Evolutionary conservation across 2,888 invertebrate genomes (phyloP), one percentile per base, ranked within the genome.

Genomic region (Scrobipalpa atriplicella): DNA sequence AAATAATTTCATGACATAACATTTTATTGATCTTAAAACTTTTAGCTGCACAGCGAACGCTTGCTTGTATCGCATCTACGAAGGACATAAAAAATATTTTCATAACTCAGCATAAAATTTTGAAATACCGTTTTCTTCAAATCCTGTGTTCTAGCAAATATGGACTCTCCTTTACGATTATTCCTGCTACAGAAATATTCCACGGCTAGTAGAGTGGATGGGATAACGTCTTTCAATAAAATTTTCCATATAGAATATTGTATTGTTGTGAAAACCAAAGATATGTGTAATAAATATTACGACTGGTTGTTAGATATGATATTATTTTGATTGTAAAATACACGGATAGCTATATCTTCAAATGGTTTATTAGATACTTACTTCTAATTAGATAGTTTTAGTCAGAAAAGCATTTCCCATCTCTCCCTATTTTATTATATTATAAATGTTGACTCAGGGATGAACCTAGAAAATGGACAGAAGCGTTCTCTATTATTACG

Each of bases 151-250:
- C 8, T 21, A 0, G 10, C 38, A 16, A 29, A 38, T 58, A n/a
- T 58, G 8, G 38, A 58, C 29, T 38, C 38, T 5, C 58, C 58
- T 58, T 58, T 58, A 58, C 18, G 38, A n/a, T 58, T 58, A 58
- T 58, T 2, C 16, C 38, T 36, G 13, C 58, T 38, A 36, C 58
- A 58, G 38, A 71, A 70, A 71, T 73, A 72, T 68, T 68, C 70
- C 58, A 36, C 3, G 7, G n/a, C 29, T 58, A 58, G 11, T 36
- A 6, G 36, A 56, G 56, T 29, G 13, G 58, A 29, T 29, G 19
- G 21, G n/a, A 58, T 58, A 62, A 62, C 61, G 38, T 60, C 41
- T 47, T 18, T 38, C 58, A 36, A 58, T 58, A 58, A 58, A 58
- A 58, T 18, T 47, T 19, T 52, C 52, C 21, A 52, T 52, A 52